Evolutionary conservation across 2,113 vertebrate species (phyloP).

Genomic region (Prunella himalayana): DNA sequence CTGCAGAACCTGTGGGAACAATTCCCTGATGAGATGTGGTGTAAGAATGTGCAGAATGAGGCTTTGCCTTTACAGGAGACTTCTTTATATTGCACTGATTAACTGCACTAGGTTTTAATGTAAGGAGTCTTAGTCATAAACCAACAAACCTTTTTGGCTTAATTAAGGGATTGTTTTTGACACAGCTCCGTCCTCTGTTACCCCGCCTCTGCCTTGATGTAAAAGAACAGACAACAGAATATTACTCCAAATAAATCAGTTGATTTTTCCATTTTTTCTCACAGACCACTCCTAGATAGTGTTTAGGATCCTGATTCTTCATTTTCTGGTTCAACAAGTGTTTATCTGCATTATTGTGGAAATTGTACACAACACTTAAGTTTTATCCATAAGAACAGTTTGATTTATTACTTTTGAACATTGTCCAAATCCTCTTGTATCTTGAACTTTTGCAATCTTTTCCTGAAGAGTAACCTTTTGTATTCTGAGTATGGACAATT

Average conservation of each 20-base stretch:
- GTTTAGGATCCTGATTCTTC: background rate
- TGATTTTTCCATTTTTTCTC: background rate
- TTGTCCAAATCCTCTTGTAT: background rate
- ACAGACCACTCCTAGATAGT: background rate
- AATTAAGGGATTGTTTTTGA: background rate
- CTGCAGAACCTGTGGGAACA: background rate
- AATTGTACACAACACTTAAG: background rate
- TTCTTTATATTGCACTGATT: background rate
- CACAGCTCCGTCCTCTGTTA: background rate
- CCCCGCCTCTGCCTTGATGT: background rate
- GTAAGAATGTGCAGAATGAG: background rate
- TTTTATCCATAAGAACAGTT: background rate
- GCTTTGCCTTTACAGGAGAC: rapidly evolving
- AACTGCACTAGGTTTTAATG: background rate
- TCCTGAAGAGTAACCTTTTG: background rate
- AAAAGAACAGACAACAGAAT: background rate
- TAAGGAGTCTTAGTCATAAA: background rate
- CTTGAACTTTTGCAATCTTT: background rate
- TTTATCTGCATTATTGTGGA: background rate
- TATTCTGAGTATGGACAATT: background rate
- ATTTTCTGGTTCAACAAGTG: background rate
- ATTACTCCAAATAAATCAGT: background rate
- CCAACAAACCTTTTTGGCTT: background rate
- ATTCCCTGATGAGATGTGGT: background rate
- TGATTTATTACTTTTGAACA: background rate